Evolutionary conservation across 1,140 invertebrate species (phyloP).

Genomic region (Apis mellifera): Amel_HAv3.1 CM009936.2:10833501-10834000

Average conservation of each 20-base stretch:
- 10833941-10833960: rapidly evolving
- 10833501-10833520: constrained; percentile 84
- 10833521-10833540: constrained; percentile 81
- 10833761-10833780: constrained; percentile 24
- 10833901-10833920: background rate
- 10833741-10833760: constrained; percentile 15
- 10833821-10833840: constrained; percentile 19
- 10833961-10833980: background rate
- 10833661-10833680: background rate
- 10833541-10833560: constrained; percentile 87
- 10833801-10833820: too few species aligned
- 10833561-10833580: constrained; percentile 89
- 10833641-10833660: background rate
- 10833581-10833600: constrained; percentile 85
- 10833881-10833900: background rate
- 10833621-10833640: background rate
- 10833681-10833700: background rate
- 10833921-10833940: background rate
- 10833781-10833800: background rate
- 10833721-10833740: constrained; percentile 4
- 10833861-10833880: constrained; percentile 9
- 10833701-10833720: background rate
- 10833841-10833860: constrained; percentile 20
- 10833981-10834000: too few species aligned
- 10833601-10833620: background rate